Conservation (phyloP, 2,797 vertebrate genomes). For the Sebastes trivittatus region DNA sequence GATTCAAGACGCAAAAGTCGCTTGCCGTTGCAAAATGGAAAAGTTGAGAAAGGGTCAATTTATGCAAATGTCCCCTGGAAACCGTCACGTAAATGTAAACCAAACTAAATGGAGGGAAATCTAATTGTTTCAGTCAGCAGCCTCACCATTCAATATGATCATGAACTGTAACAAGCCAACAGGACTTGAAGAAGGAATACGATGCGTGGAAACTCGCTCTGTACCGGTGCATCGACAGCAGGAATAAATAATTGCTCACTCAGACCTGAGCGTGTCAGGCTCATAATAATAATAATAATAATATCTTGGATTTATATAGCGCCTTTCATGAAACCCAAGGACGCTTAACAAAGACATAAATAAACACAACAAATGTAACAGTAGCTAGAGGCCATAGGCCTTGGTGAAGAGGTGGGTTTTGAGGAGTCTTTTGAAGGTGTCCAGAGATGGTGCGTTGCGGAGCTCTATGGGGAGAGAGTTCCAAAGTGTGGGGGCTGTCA, state of each 20-base stretch:
- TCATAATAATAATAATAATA: too few species aligned
- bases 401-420: too few species aligned
- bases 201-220: background rate
- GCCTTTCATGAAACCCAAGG: too few species aligned
- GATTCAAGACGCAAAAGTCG: background rate
- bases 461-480: too few species aligned
- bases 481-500: too few species aligned
- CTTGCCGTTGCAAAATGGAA: background rate
- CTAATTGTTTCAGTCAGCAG: background rate
- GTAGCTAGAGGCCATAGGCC: too few species aligned
- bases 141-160: background rate
- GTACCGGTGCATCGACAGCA: background rate
- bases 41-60: background rate
- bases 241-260: background rate
- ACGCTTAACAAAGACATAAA: too few species aligned
- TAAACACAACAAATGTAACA: too few species aligned
- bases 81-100: background rate
- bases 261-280: background rate
- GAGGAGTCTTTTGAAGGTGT: too few species aligned
- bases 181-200: background rate
- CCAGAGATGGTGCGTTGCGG: too few species aligned
- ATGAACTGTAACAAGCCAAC: background rate
- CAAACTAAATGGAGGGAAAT: background rate
- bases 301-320: too few species aligned
- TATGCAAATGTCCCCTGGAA: background rate